phyloP scores from a whole-genome alignment of 2,113 vertebrate species.

The Semnornis frantzii region DNA sequence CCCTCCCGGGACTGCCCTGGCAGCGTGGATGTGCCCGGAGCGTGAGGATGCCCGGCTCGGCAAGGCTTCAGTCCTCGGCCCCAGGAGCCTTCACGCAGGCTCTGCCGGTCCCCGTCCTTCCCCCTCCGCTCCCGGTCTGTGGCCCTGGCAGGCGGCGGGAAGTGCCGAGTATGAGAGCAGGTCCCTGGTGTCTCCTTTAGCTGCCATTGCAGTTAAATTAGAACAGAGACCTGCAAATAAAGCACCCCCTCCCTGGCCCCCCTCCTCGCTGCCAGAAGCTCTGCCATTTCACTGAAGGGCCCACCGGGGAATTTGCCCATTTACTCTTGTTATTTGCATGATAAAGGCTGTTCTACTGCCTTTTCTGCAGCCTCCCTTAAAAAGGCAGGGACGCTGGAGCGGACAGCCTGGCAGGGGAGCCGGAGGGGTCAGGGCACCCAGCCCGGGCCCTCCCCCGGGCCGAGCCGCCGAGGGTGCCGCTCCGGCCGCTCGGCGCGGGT shows the following conservation, averaged over 20 bases:
- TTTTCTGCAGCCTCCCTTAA: conserved; percentile 34
- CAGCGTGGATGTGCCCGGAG: background rate
- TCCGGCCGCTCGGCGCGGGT: background rate
- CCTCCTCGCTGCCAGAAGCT: conserved; percentile 57
- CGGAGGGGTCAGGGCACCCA: background rate
- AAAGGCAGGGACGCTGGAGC: conserved; percentile 27
- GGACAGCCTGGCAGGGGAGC: background rate
- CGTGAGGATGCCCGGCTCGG: background rate
- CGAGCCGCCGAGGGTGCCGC: background rate
- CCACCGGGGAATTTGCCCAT: conserved; percentile 87
- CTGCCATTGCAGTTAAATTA: conserved; percentile 90
- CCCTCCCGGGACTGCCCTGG: too few relatives aligned
- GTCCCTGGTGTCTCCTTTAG: conserved; percentile 84
- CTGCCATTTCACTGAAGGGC: conserved; percentile 88
- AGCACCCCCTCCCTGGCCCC: conserved; percentile 36
- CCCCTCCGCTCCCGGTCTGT: background rate
- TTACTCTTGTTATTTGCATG: conserved; percentile 92
- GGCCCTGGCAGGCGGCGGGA: conserved; percentile 65
- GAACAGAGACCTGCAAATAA: conserved; percentile 86
- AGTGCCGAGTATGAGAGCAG: conserved; percentile 79
- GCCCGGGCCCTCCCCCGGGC: background rate
- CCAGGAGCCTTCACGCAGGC: background rate
- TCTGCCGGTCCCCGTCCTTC: background rate
- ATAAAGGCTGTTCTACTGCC: conserved; percentile 82
- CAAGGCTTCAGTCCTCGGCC: background rate